Base-by-base conservation (phyloP, 2,797 vertebrate species). In the Spinus pinus region DNA sequence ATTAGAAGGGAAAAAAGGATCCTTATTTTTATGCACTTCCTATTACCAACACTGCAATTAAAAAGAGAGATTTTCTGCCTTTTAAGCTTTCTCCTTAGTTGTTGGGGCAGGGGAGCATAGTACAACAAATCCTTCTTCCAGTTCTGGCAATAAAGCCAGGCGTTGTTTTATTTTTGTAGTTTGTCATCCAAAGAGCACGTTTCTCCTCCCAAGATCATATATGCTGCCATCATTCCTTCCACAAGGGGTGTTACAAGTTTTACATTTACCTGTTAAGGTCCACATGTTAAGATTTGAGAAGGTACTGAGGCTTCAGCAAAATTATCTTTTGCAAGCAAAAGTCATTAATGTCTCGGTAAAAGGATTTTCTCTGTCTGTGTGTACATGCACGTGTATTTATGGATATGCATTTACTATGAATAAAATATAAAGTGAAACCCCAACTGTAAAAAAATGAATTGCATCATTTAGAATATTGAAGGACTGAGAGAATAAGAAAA, bases 391-490 rank as follows among this genome's bases (percentile, higher is more conserved):
- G 5, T 86, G 33, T 90, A 90, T 97, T 96, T 97, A 95, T 95
- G 81, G 89, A 37, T 94, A 91, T 75, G 64, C 8, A 72, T 89
- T 97, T 94, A 74, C 60, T 84, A 88, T 96, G 82, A 96, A 97
- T 95, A 95, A 97, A 96, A 96, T 91, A 96, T 86, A 93, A 97
- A 94, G 56, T 27, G 50, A 94, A 95, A 86, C 33, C 30, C 37
- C 57, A 89, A 49, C 53, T 57, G 62, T 81, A 96, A 95, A 87
- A 84, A 88, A 54, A 11, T 28, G 75, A 95, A 97, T 75, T 95
- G 60, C 37, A 78, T 94, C 50, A 72, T 96, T 96, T 79, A 94
- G 83, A 92, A 90, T 70, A 62, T 60, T 69, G 87, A 90, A 85
- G 35, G 56, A 90, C 67, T 62, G 61, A 79, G 69, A 78, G 42